Evolutionary conservation across 35 echinoderm and acorn worm species (phyloP).

Genomic region (Diadema setosum): DNA sequence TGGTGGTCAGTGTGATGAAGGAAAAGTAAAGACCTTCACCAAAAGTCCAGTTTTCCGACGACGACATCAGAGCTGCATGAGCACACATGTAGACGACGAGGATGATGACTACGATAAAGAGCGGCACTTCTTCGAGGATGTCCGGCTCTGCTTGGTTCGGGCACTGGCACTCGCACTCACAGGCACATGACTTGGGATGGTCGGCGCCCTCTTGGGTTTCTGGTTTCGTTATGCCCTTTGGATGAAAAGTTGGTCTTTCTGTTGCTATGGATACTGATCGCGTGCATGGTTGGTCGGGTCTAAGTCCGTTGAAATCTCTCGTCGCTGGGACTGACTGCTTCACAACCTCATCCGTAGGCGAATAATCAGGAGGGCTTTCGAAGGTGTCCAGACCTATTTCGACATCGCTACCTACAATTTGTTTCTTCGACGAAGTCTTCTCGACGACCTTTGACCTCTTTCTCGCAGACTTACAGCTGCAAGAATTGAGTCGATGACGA

Average conservation of each 20-base stretch:
- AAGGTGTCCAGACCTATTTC: neutral
- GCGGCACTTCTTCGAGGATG: conserved; percentile 58
- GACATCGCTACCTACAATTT: neutral
- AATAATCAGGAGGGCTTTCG: neutral
- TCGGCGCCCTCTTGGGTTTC: neutral
- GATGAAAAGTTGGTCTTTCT: neutral
- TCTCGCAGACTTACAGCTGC: neutral
- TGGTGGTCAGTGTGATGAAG: conserved; percentile 92
- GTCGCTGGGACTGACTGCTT: neutral
- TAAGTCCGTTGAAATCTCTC: neutral
- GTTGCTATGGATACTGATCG: conserved; percentile 6
- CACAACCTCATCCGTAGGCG: neutral
- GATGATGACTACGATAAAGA: conserved; percentile 49
- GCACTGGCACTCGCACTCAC: neutral
- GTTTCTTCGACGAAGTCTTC: neutral
- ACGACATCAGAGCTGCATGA: conserved; percentile 37
- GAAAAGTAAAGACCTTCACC: conserved; percentile 78
- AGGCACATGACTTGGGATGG: neutral
- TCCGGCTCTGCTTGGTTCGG: conserved; percentile 8
- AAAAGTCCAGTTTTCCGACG: conserved; percentile 66
- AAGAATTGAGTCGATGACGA: neutral
- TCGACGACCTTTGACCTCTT: neutral
- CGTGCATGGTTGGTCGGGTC: neutral
- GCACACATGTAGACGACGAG: conserved; percentile 54
- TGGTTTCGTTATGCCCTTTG: neutral